Base-by-base conservation (phyloP, 2,113 vertebrate species). In the Nannospalax galili region DNA sequence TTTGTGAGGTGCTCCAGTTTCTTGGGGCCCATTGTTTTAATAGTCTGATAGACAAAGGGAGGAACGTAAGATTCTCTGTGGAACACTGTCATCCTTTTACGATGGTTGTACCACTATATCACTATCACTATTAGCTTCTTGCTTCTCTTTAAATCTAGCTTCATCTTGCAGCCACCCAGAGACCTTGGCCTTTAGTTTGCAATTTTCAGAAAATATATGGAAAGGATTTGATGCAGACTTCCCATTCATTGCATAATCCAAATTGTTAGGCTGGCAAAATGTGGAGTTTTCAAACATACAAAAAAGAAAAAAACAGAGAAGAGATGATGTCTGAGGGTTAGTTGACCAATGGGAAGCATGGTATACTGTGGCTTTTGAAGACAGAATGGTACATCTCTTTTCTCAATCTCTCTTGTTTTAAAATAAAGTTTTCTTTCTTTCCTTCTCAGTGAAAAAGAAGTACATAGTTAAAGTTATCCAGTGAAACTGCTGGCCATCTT, bases 171-270 rank as follows among this genome's bases (percentile, higher is more conserved):
- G 3, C 35, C 58, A 65, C 67, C 15, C 7, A 48, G 90, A 40
- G 19, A 95, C 67, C 52, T 40, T 37, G 45, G 28, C 24, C 35
- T 81, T 90, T 94, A 87, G 56, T 81, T 90, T 94, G 5, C 60
- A 94, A 37, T 65, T 89, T 93, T 62, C 19, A 92, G 69, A 88
- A 91, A 90, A 52, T 20, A 35, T 64, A 72, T 22, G 0, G 10
- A 62, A 90, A 94, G 2, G 42, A 7, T 28, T 60, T 75, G 30
- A 60, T 84, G 20, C 70, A 6, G 17, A 72, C 52, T 91, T 97
- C 60, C 22, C 73, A 93, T 37, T 93, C 87, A 58, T 5, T 79
- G 78, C 69, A 65, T 40, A 78, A 92, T 67, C 32, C 35, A 84
- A 42, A 45, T 67, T 87, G 8, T 67, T 79, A 82, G 3, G 19